These are phyloP conservation scores for Macropodus opercularis DNA, from an alignment of 2,797 vertebrate genomes.

Conservation along the genomic window DNA sequence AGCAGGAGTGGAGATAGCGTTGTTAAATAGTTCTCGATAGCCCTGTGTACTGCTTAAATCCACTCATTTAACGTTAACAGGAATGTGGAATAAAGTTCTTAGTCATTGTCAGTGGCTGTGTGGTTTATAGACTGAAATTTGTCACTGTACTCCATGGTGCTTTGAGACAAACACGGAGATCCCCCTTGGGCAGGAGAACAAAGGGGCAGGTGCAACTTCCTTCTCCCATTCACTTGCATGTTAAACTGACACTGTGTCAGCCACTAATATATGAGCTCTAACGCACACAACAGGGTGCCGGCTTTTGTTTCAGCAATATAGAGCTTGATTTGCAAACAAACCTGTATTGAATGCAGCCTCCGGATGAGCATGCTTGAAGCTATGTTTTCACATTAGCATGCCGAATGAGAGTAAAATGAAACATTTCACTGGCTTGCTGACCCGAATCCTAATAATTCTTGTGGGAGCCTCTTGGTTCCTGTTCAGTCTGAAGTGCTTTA, in stretches of 20 bases:
- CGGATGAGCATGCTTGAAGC: slow-evolving; percentile 2
- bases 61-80: slow-evolving; percentile 73
- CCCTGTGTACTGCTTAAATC: slow-evolving; percentile 51
- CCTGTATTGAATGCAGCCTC: slow-evolving; percentile 4
- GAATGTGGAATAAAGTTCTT: slow-evolving; percentile 76
- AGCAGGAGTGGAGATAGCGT: slow-evolving; percentile 19
- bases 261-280: slow-evolving; percentile 60
- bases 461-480: not conserved
- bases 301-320: slow-evolving; percentile 42
- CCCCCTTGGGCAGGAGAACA: slow-evolving; percentile 85
- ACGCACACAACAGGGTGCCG: slow-evolving; percentile 46
- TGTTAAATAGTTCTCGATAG: slow-evolving; percentile 41
- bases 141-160: slow-evolving; percentile 86
- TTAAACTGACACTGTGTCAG: slow-evolving; percentile 69
- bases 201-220: slow-evolving; percentile 94
- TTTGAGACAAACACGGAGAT: slow-evolving; percentile 88
- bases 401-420: slow-evolving; percentile 5
- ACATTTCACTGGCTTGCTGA: not conserved
- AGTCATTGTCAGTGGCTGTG: slow-evolving; percentile 84
- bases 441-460: not conserved
- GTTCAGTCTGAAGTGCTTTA: not conserved
- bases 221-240: slow-evolving; percentile 83
- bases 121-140: slow-evolving; percentile 83
- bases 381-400: slow-evolving; percentile 1
- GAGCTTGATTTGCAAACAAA: slow-evolving; percentile 37